Evolutionary conservation across 2,888 invertebrate species (phyloP).

Genomic region (Cosmia pyralina): DNA sequence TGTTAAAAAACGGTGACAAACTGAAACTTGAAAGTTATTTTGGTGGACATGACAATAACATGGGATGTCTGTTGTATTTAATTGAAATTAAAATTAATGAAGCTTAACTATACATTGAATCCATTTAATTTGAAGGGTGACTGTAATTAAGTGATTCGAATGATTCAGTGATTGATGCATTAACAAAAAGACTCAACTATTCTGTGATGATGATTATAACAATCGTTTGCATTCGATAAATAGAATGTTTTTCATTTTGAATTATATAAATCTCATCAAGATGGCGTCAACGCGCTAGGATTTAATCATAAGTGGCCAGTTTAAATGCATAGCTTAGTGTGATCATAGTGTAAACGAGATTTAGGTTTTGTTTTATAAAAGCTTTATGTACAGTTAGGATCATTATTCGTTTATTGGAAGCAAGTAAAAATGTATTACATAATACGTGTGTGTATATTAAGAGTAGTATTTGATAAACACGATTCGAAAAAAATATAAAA

Average conservation of each 20-base stretch:
- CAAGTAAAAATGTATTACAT: slow-evolving; percentile 80
- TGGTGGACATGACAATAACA: slow-evolving; percentile 45
- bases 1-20: background rate
- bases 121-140: background rate
- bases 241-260: slow-evolving; percentile 79
- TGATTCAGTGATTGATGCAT: slow-evolving; percentile 64
- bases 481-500: slow-evolving; percentile 77
- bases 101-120: slow-evolving; percentile 11
- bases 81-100: slow-evolving; percentile 21
- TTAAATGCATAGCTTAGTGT: slow-evolving; percentile 85
- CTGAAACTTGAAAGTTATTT: background rate
- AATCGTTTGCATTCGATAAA: slow-evolving; percentile 76
- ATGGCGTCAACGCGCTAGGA: slow-evolving; percentile 78
- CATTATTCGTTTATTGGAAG: slow-evolving; percentile 83
- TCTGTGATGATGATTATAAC: slow-evolving; percentile 83
- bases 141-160: slow-evolving; percentile 1
- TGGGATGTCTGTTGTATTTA: slow-evolving; percentile 15
- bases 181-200: slow-evolving; percentile 75
- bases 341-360: slow-evolving; percentile 83
- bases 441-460: slow-evolving; percentile 83
- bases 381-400: slow-evolving; percentile 88
- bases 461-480: slow-evolving; percentile 88
- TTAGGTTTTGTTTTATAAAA: slow-evolving; percentile 88
- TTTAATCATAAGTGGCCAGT: slow-evolving; percentile 78
- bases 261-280: slow-evolving; percentile 69